These are phyloP conservation scores for Piprites chloris DNA, from an alignment of 2,113 vertebrate genomes.

Conservation along the genomic window DNA sequence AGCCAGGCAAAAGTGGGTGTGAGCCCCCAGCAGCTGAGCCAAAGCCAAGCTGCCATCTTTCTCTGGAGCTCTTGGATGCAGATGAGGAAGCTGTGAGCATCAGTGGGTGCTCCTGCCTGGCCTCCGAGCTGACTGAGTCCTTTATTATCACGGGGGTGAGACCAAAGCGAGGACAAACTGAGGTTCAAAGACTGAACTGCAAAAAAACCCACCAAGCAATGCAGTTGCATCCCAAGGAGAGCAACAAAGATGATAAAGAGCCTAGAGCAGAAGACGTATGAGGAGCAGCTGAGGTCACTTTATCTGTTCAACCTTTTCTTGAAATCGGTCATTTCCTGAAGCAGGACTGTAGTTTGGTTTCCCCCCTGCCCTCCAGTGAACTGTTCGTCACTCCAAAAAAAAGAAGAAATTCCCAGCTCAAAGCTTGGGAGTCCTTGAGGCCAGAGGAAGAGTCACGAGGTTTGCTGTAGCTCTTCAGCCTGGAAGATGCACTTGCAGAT, in stretches of 20 bases:
- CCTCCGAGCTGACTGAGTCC: rapidly evolving
- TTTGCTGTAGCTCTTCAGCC: neutral
- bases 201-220: neutral
- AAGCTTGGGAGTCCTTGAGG: neutral
- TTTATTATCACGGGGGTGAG: neutral
- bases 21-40: neutral
- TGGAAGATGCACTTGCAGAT: neutral
- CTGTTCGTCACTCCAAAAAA: neutral
- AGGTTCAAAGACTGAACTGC: neutral
- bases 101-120: rapidly evolving
- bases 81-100: neutral
- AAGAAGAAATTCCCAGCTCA: neutral
- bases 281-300: neutral
- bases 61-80: rapidly evolving
- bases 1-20: rapidly evolving
- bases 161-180: neutral
- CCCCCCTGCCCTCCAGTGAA: neutral
- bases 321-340: neutral
- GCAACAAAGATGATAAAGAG: neutral
- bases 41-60: neutral
- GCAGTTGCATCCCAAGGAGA: neutral
- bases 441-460: neutral
- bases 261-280: neutral
- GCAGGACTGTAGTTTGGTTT: neutral
- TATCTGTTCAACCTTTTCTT: neutral